phyloP scores from a whole-genome alignment of 2,113 vertebrate species.

The Ochotona curzoniae region DNA sequence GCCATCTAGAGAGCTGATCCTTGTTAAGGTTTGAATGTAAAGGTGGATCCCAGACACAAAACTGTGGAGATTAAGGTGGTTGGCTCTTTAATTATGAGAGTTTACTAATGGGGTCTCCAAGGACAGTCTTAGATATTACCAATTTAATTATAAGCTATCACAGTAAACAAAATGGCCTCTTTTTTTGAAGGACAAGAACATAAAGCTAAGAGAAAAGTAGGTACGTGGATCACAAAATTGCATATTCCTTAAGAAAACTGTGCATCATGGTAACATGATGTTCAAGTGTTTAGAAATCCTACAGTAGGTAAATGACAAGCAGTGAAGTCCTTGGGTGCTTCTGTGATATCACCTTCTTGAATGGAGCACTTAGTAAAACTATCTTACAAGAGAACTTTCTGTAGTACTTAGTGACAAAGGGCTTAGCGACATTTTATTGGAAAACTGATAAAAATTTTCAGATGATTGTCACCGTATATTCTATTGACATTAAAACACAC shows the following conservation, averaged over 20 bases:
- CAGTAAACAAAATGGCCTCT: neutral
- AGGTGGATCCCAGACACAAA: neutral
- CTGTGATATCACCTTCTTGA: neutral
- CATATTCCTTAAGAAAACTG: neutral
- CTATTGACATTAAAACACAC: neutral
- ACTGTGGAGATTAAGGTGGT: neutral
- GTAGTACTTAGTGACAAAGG: neutral
- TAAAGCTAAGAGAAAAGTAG: neutral
- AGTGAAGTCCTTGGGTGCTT: too few species aligned
- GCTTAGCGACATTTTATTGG: neutral
- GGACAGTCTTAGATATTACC: constrained; percentile 6
- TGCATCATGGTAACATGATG: neutral
- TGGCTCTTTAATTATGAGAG: neutral
- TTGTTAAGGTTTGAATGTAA: neutral
- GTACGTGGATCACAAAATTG: neutral
- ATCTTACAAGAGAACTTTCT: neutral
- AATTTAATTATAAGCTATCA: neutral
- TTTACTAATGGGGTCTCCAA: neutral
- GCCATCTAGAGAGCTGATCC: neutral
- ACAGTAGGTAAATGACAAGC: neutral
- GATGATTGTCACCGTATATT: neutral
- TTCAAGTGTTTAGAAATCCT: neutral
- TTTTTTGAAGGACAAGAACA: neutral
- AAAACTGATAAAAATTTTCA: neutral
- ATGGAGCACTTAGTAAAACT: neutral